Evolutionary conservation across 1,140 invertebrate genomes (phyloP), one percentile per base, ranked within the genome.

Genomic region (Temnothorax nylanderi): DNA sequence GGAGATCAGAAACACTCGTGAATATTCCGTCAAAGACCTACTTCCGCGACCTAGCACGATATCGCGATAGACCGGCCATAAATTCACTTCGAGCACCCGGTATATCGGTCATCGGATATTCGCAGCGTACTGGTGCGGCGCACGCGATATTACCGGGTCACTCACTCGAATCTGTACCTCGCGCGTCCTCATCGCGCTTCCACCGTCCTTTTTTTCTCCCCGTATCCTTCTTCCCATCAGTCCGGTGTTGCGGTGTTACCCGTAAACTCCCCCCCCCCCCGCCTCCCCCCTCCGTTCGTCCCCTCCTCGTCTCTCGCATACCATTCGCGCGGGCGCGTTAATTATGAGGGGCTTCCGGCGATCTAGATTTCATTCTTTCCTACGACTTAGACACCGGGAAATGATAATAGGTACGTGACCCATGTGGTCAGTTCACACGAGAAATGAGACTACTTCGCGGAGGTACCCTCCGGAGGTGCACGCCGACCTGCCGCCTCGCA

Each of bases 371-470:
- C 95, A 95, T 95, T 95, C 94, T 95, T 95, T 94, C 91, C 91
- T 92, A 65, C 94, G 80, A 90, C 91, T 90, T 92, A 93, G 92
- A 89, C 90, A 90, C 64, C 91, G 94, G 94, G 93, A 94, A 95
- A 95, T 95, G 95, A 95, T 95, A 95, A 95, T 95, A 95, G 93
- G 94, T 94, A 95, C 94, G 94, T 95, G 95, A 95, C 94, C 95
- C 94, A 93, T 95, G 94, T 95, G 95, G 95, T 95, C 95, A 95
- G 95, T 95, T 95, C 95, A 95, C 95, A 95, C 95, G 95, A 95
- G 94, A 94, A 94, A 95, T 93, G 92, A 93, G 93, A 94, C 91
- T 91, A 92, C 90, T 87, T 72, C 65, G 75, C 58, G 67, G 58
- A 32, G 78, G 65, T 85, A 81, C 49, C 77, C 87, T 58, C 44